Conservation (phyloP, 2,797 vertebrate genomes). For the Alauda arvensis region DNA sequence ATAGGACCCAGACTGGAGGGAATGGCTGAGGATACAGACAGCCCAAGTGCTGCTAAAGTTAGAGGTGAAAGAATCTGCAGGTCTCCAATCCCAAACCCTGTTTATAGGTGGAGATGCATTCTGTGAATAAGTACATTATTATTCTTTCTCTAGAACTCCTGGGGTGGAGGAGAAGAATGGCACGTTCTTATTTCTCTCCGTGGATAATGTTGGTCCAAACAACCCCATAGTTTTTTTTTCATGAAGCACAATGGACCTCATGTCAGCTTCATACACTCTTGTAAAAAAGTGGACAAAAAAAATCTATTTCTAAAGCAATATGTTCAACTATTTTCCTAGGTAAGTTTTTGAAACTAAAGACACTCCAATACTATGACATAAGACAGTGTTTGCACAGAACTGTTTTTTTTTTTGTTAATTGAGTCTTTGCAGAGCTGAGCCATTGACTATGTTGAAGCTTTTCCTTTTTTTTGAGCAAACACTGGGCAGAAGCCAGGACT, state of each 20-base stretch:
- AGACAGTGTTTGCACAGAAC: not conserved
- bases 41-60: not conserved
- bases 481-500: conserved; percentile 4
- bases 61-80: not conserved
- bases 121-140: not conserved
- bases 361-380: not conserved
- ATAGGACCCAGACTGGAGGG: not conserved
- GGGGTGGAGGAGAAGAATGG: not conserved
- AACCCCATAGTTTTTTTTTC: not conserved
- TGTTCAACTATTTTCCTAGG: not conserved
- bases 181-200: not conserved
- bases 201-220: not conserved
- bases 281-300: not conserved
- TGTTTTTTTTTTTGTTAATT: not conserved
- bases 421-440: not conserved
- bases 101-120: not conserved
- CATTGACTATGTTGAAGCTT: not conserved
- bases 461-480: not conserved
- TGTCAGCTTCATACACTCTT: not conserved
- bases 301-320: not conserved
- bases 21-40: not conserved
- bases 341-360: not conserved
- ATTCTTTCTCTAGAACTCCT: not conserved
- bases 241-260: not conserved
- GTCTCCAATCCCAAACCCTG: not conserved